Evolutionary conservation across 1,140 invertebrate species (phyloP), one percentile per base, ranked within the genome.

Genomic region (Ptiloglossa arizonensis): DNA sequence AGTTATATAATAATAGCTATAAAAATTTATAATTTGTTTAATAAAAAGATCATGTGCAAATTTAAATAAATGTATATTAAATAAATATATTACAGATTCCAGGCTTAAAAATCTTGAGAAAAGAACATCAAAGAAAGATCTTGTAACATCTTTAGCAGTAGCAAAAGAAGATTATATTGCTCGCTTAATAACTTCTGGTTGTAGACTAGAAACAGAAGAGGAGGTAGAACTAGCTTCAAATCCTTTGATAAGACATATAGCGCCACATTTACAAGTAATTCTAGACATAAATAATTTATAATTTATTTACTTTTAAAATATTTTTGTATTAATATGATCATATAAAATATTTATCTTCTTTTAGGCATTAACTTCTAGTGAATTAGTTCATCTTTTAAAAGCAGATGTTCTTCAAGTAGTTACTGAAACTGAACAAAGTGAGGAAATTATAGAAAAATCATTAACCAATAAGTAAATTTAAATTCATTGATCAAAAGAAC

Each of bases 321-420:
- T 41, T 29, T 35, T 54, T 1, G 2, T 5, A 13, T 74, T 44
- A 44, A 9, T n/a, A n/a, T n/a, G n/a, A n/a, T n/a, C n/a, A 29
- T 29, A 29, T 29, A 8, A 1, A 5, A 38, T 57, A 59, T 86
- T 83, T 79, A 59, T 50, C 44, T 24, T 35, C 11, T 85, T 78
- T 54, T 86, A 94, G 91, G 93, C 93, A 50, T 54, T 94, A 50
- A 91, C 92, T 59, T 85, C 93, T 27, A 93, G 90, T 56, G 94
- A 94, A 88, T 86, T 94, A 13, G 87, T 94, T 41, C 92, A 94
- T 74, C 87, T 94, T 2, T 78, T 94, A 4, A 93, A 94, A 88
- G 93, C 93, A 29, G 94, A 94, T 83, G 75, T 86, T 44, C 80
- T 92, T 46, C 87, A 92, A 87, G 48, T 72, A 62, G 77, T 87